Percentiles rank a stretch among this genome's conserved stretches.
Conservation (phyloP, 2,797 vertebrate genomes). For the Megaceryle alcyon region DNA sequence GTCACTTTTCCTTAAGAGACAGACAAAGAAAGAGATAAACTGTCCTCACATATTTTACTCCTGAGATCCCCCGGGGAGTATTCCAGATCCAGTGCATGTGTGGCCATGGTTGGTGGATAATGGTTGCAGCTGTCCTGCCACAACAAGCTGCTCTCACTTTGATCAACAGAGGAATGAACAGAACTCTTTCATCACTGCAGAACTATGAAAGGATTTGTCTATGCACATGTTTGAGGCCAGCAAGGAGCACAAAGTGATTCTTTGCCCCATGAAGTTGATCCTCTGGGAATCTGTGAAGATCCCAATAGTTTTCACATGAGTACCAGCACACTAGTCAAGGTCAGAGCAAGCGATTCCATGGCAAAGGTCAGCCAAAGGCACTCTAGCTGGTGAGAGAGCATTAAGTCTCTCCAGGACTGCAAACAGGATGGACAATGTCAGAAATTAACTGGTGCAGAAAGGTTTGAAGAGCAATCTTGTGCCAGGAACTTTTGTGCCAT, state of each 20-base stretch:
- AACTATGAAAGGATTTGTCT: neutral
- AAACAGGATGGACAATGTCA: neutral
- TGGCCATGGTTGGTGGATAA: neutral
- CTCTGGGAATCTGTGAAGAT: neutral
- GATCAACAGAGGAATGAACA: neutral
- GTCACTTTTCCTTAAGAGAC: neutral
- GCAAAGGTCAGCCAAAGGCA: slow-evolving; percentile 47
- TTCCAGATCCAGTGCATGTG: neutral
- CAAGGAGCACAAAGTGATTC: neutral
- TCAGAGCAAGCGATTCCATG: neutral
- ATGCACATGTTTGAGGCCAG: neutral
- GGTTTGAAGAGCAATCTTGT: neutral
- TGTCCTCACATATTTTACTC: neutral
- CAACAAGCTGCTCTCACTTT: neutral
- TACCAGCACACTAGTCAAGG: slow-evolving; percentile 1
- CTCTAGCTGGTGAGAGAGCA: neutral
- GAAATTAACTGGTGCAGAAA: slow-evolving; percentile 52
- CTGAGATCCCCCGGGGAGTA: neutral
- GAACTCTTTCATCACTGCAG: neutral
- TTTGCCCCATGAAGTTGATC: neutral
- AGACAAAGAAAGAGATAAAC: neutral
- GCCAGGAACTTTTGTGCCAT: slow-evolving; percentile 17
- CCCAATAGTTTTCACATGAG: neutral
- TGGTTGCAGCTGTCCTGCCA: neutral
- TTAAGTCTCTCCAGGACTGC: neutral